Percentiles rank a stretch among this genome's conserved stretches.
Evolutionary conservation across 2,113 vertebrate genomes (phyloP).

Genomic region (Thymallus thymallus): DNA sequence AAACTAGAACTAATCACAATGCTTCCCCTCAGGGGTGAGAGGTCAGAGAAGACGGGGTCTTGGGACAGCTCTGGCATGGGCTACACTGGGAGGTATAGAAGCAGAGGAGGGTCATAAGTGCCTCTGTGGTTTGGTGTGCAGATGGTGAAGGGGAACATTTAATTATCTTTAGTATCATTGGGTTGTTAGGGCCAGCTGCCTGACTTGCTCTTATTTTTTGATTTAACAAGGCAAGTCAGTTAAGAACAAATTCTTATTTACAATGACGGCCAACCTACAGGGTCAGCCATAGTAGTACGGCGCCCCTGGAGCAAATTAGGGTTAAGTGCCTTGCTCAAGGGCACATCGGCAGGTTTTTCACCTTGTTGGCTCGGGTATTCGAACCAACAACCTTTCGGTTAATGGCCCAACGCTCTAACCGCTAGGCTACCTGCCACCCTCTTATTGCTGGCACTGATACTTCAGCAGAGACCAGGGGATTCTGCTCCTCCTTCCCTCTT

Average conservation of each 20-base stretch:
- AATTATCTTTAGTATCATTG: conserved; percentile 59
- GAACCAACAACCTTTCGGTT: too few relatives aligned
- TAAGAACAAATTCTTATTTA: too few relatives aligned
- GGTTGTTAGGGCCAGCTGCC: conserved; percentile 61
- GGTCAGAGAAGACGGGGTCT: conserved; percentile 26
- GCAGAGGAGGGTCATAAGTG: conserved; percentile 38
- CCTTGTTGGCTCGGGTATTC: too few relatives aligned
- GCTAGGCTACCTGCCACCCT: too few relatives aligned
- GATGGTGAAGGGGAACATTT: conserved; percentile 64
- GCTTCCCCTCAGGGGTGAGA: conserved; percentile 31
- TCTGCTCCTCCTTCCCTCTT: background rate
- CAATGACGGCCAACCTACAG: too few relatives aligned
- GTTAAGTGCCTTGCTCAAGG: too few relatives aligned
- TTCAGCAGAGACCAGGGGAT: conserved; percentile 25
- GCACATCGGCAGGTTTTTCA: too few relatives aligned
- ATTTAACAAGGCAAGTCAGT: too few relatives aligned
- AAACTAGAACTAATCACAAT: conserved; percentile 45
- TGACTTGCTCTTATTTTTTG: conserved; percentile 55
- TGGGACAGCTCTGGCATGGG: conserved; percentile 12
- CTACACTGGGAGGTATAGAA: conserved; percentile 4
- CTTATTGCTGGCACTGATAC: conserved; percentile 30
- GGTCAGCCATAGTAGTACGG: too few relatives aligned
- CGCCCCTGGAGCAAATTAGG: too few relatives aligned
- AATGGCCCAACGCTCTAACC: too few relatives aligned
- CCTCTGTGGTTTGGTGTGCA: conserved; percentile 65